phyloP scores from a whole-genome alignment of 2,113 vertebrate species.

The Gopherus evgoodei region DNA sequence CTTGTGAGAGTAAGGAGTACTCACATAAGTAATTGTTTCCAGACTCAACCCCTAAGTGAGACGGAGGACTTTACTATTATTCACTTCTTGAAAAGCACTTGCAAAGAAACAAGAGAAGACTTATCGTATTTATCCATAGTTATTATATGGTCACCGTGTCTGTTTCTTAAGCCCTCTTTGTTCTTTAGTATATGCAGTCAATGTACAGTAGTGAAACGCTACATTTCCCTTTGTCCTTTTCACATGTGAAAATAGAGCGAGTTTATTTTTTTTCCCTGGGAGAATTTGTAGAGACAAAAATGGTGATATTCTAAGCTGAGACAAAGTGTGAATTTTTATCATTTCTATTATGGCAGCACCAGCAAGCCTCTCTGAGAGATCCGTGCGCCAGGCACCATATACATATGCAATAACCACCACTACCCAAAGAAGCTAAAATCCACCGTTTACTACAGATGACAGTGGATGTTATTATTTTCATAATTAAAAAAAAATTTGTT shows the following conservation, averaged over 20 bases:
- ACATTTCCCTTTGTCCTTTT: constrained; percentile 68
- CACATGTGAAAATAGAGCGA: constrained; percentile 22
- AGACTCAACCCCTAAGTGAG: constrained; percentile 74
- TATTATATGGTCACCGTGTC: constrained; percentile 76
- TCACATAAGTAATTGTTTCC: constrained; percentile 73
- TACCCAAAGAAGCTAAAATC: constrained; percentile 39
- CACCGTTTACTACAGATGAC: constrained; percentile 13
- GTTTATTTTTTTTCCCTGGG: constrained; percentile 64
- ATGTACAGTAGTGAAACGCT: constrained; percentile 64
- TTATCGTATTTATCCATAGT: constrained; percentile 75
- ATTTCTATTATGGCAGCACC: background rate
- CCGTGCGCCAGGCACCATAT: background rate
- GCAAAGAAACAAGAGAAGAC: constrained; percentile 75
- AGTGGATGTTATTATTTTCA: constrained; percentile 5
- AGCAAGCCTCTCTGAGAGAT: constrained; percentile 36
- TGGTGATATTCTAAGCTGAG: constrained; percentile 48
- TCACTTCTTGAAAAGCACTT: constrained; percentile 75
- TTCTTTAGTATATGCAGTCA: constrained; percentile 72
- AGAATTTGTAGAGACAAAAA: constrained; percentile 61
- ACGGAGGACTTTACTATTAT: constrained; percentile 76
- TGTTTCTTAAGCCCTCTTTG: constrained; percentile 74
- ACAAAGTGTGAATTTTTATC: constrained; percentile 34
- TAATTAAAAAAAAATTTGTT: constrained; percentile 18
- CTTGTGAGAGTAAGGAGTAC: constrained; percentile 75
- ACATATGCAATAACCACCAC: constrained; percentile 10